Evolutionary conservation across 2,888 invertebrate species (phyloP).

Genomic region (Nipponacmea schrenckii): DNA sequence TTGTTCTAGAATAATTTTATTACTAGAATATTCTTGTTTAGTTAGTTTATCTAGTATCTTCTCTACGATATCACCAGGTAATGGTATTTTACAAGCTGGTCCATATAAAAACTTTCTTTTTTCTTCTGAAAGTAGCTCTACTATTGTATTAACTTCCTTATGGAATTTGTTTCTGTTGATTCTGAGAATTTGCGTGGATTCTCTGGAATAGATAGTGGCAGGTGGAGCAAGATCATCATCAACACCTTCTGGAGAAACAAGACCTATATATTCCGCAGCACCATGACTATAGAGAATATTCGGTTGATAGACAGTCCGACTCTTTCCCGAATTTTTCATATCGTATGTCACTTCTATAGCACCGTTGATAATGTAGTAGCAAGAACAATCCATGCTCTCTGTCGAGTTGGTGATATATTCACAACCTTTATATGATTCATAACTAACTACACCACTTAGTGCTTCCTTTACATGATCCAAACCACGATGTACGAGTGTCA

Average conservation of each 20-base stretch:
- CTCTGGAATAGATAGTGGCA: slow-evolving; percentile 53
- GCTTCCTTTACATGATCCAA: slow-evolving; percentile 55
- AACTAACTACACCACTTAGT: slow-evolving; percentile 46
- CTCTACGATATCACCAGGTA: slow-evolving; percentile 43
- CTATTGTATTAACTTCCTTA: slow-evolving; percentile 36
- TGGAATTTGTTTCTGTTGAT: slow-evolving; percentile 54
- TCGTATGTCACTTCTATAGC: slow-evolving; percentile 57
- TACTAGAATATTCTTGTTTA: slow-evolving; percentile 53
- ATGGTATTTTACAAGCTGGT: slow-evolving; percentile 37
- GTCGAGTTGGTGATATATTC: slow-evolving; percentile 46
- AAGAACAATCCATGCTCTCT: slow-evolving; percentile 46
- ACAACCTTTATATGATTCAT: slow-evolving; percentile 46
- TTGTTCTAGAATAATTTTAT: slow-evolving; percentile 48
- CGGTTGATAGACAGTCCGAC: slow-evolving; percentile 52
- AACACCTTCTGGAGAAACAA: slow-evolving; percentile 50
- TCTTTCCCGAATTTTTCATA: slow-evolving; percentile 36
- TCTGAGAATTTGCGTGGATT: slow-evolving; percentile 49
- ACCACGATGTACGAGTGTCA: slow-evolving; percentile 51
- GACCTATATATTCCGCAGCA: slow-evolving; percentile 55
- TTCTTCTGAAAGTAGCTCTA: slow-evolving; percentile 33
- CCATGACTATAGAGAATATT: slow-evolving; percentile 59
- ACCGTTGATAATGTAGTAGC: slow-evolving; percentile 54
- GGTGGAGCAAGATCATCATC: slow-evolving; percentile 55
- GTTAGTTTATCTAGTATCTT: slow-evolving; percentile 48
- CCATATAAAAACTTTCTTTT: slow-evolving; percentile 41